Evolutionary conservation across 2,888 invertebrate species (phyloP), one percentile per base, ranked within the genome.

Genomic region (Limenitis arthemis): DNA sequence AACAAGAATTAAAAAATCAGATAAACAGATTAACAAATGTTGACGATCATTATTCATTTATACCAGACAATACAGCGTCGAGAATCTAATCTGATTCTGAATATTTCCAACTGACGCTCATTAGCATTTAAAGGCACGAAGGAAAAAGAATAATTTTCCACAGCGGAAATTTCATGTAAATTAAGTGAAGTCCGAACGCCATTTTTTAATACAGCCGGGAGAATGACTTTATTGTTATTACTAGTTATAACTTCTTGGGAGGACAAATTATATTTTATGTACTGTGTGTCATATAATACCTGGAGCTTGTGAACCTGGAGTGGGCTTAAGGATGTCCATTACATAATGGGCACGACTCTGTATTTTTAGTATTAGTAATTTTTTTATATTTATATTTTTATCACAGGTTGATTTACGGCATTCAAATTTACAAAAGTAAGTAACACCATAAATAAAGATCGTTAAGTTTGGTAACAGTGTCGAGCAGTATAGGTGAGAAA

Each of bases 101-200:
- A 78, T 69, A 63, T 77, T 75, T 72, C 72, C 72, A 71, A 74
- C 75, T 73, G 69, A 71, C 76, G 74, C 75, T 79, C 77, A 79
- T 83, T 80, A 79, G 74, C 76, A 79, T 79, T 75, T 72, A 75
- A 73, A 76, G 74, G 73, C 72, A 69, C 61, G 42, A 51, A 68
- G 68, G 67, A 74, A 73, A 73, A 76, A 75, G 72, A 67, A 75
- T 75, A 76, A 76, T 70, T 73, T 70, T 71, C 68, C 75, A 73
- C 74, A 69, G 68, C 72, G 73, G 75, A 79, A 79, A 78, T 79
- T 79, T 79, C 75, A 82, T 81, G 79, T 76, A 81, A 82, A 84
- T 83, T 79, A 72, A 68, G 64, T 66, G 67, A 76, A 75, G 72
- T 71, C 75, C 71, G 66, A 47, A 64, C 65, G 68, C 72, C 66